Evolutionary conservation across 2,888 invertebrate species (phyloP).

Genomic region (Drosophila engyochracea): DNA sequence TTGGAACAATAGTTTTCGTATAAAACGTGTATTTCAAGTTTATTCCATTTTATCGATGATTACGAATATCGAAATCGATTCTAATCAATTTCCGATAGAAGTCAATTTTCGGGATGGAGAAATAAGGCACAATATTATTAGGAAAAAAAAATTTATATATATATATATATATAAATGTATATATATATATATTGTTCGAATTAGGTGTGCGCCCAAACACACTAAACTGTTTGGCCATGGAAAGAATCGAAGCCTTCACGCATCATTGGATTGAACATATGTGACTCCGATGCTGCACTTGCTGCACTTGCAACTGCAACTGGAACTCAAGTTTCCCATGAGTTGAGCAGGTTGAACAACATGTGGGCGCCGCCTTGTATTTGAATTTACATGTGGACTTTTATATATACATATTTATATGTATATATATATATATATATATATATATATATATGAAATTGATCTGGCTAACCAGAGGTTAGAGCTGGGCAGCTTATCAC

Average conservation of each 20-base stretch:
- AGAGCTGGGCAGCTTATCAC: constrained; percentile 21
- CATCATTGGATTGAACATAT: constrained; percentile 41
- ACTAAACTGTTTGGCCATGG: constrained; percentile 24
- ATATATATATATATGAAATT: constrained; percentile 32
- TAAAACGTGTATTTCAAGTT: no score
- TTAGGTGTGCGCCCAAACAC: neutral
- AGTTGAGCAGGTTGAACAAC: constrained; percentile 33
- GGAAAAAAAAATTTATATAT: neutral
- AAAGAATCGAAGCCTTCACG: constrained; percentile 36
- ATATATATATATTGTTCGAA: neutral
- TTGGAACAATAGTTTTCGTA: neutral
- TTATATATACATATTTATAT: neutral
- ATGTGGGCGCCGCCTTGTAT: constrained; percentile 42
- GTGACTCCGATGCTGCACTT: constrained; percentile 32
- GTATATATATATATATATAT: neutral
- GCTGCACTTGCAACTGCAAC: constrained; percentile 27
- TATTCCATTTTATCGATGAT: no score
- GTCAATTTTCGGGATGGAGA: neutral
- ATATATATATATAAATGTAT: no score
- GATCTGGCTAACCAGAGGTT: constrained; percentile 49
- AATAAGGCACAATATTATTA: neutral
- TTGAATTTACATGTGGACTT: neutral
- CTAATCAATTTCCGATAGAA: neutral
- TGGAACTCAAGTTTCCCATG: constrained; percentile 50
- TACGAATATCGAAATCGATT: neutral